Base-by-base conservation (phyloP, 2,797 vertebrate species). In the Pteronotus mesoamericanus region DNA sequence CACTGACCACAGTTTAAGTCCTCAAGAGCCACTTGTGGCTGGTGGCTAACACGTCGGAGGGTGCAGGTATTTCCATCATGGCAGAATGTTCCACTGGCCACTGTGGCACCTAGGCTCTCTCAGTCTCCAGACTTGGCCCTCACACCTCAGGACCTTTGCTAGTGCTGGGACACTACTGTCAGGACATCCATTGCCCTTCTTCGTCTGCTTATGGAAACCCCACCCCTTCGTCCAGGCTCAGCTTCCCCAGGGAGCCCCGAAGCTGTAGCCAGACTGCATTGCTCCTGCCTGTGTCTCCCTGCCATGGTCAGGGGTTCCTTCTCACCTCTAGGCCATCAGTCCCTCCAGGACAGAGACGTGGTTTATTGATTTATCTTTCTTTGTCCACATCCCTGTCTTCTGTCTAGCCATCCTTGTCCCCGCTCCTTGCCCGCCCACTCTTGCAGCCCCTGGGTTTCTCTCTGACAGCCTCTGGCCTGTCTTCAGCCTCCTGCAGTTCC, bases 261-360 rank as follows among this genome's bases (percentile, higher is more conserved):
- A n/a, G 12, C 46, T 1, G n/a, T 2, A 10, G 9, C 26, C 22
- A 21, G 79, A n/a, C 24, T 8, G 0, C 9, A 1, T 6, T 3
- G 32, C 9, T 74, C 55, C 82, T 59, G 0, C 12, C 0, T 3
- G 1, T 0, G 0, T 11, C 55, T 61, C 53, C 68, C 53, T 2
- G 42, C 68, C n/a, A 1, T 6, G 9, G 51, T 26, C 24, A 19
- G 18, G 18, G 77, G 71, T 64, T 48, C 51, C 21, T 14, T 14
- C 48, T 79, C 69, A 51, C 44, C 2, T 14, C 48, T 6, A 12
- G 53, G 48, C 22, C 69, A 6, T 22, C 16, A 34, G 15, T 72
- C 68, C 39, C 18, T 86, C 19, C 15, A 48, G 42, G 34, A 24
- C 24, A 37, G 42, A 26, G 1, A 32, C 2, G 2, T 15, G 19